Evolutionary conservation across 2,797 vertebrate genomes (phyloP), one percentile per base, ranked within the genome.

Genomic region (Botia kubotai): DNA sequence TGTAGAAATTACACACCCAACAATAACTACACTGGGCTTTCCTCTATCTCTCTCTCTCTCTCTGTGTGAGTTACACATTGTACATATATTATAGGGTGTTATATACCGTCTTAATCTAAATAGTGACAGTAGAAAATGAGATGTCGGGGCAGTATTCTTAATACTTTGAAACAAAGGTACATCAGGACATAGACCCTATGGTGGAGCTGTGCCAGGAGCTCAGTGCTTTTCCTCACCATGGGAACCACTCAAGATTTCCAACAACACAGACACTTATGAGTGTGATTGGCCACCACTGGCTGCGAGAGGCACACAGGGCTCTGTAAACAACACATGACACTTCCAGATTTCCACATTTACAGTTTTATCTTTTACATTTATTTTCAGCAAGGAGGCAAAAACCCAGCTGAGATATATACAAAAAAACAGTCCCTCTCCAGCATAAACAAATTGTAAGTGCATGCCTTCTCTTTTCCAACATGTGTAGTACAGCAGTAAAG

Each of bases 211-310:
- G 50, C 57, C 48, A 76, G 58, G 66, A 76, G 65, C 57, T 72
- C 72, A 57, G 50, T 46, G 50, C 33, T 39, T n/a, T 39, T 52
- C n/a, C 72, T 83, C 68, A 60, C 82, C 67, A 80, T 80, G 60
- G 77, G 50, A 80, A 83, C 77, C 14, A 14, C 50, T 75, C 14
- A 57, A 75, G 68, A 55, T 74, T 71, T 74, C 66, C 39, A 76
- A 75, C 68, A 74, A 83, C 82, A 83, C 77, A 72, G 72, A 17
- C 53, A 68, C 63, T 55, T 23, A 33, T 19, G 13, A 53, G 23
- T 55, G 23, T 53, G 65, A 75, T 60, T 75, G 67, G 62, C n/a
- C 23, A 62, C 50, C 17, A 50, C 16, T 50, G 17, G 72, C 57
- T 66, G 14, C 0, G 23, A 75, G 46, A 4, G 1, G 6, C 23